Base-by-base conservation (phyloP, 2,113 vertebrate genomes). In the Nannobrachium achirus region DNA sequence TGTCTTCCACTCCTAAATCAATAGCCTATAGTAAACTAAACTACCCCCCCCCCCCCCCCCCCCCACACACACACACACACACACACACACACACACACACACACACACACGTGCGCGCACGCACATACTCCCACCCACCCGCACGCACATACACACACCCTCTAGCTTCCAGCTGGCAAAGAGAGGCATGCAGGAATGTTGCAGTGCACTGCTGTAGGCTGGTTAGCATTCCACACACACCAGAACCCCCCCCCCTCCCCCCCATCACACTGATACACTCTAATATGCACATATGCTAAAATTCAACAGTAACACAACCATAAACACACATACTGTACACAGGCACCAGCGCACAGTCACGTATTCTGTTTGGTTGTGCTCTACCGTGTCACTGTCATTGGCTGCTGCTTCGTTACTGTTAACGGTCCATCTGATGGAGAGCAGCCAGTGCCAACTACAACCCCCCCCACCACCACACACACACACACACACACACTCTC, bases 351-450 rank as follows among this genome's bases (percentile, higher is more conserved):
- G 25, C 25, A 5, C 25, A 33, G 25, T 5, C 25, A 33, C 25
- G 6, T 33, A 33, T 33, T 33, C 25, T 33, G 25, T 33, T 33
- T 33, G 25, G 25, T 33, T 33, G 25, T 33, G 25, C 6, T 33
- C 3, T 33, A 19, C 11, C 16, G 44, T 20, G 64, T 14, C 16
- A 16, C 51, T 62, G 56, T 67, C 57, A 56, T 41, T 7, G 57
- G 50, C 38, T 25, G 11, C 9, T 25, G 57, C 42, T 50, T 45
- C 56, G 9, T 73, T 56, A 66, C 49, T 42, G 40, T 11, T 66
- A 66, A 73, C 59, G 71, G 66, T 59, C 55, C 56, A 40, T 41
- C 71, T 60, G 71, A 66, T 63, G 60, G 39, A 60, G 25, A 56
- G 20, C 9, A 52, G 46, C 56, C 41, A 25, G 19, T 49, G 51